Conservation (phyloP, 2,797 vertebrate species). For the Hozukius guyotensis region DNA sequence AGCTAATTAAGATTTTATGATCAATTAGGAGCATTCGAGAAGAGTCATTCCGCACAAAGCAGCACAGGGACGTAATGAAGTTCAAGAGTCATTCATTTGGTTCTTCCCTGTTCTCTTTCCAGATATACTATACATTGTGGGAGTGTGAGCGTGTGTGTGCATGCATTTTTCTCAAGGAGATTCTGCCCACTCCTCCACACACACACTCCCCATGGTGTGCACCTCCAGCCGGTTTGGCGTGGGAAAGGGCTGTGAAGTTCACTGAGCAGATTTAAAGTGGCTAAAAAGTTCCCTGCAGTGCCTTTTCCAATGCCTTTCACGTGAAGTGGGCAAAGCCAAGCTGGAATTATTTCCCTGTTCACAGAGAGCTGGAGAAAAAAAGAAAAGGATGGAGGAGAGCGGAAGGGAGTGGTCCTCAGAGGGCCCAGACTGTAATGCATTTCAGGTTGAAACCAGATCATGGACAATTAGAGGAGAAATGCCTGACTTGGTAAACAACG, state of each 20-base stretch:
- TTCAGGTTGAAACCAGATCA: conserved; percentile 71
- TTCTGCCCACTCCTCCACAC: background rate
- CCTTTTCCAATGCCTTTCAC: conserved; percentile 39
- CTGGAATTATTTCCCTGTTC: conserved; percentile 42
- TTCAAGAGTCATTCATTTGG: conserved; percentile 10
- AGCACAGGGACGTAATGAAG: conserved; percentile 5
- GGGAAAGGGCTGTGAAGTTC: conserved; percentile 71
- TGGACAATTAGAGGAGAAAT: conserved; percentile 71
- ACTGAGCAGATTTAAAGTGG: conserved; percentile 65
- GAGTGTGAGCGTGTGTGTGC: background rate
- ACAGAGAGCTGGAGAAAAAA: conserved; percentile 6
- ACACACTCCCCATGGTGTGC: background rate
- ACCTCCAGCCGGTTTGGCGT: conserved; percentile 45
- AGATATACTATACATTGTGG: background rate
- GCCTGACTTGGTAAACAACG: conserved; percentile 69
- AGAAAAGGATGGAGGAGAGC: conserved; percentile 14
- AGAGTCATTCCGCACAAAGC: conserved; percentile 30
- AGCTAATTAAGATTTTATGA: conserved; percentile 81
- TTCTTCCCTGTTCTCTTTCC: background rate
- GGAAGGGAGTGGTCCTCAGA: conserved; percentile 41
- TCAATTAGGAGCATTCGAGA: conserved; percentile 65
- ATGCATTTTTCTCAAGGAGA: background rate
- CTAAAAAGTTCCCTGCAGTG: conserved; percentile 56
- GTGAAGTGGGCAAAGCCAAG: conserved; percentile 19
- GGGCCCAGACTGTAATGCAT: conserved; percentile 55